These are phyloP conservation scores for Zaprionus tsacasi DNA, from an alignment of 1,140 invertebrate genomes.

Conservation along the genomic window DNA sequence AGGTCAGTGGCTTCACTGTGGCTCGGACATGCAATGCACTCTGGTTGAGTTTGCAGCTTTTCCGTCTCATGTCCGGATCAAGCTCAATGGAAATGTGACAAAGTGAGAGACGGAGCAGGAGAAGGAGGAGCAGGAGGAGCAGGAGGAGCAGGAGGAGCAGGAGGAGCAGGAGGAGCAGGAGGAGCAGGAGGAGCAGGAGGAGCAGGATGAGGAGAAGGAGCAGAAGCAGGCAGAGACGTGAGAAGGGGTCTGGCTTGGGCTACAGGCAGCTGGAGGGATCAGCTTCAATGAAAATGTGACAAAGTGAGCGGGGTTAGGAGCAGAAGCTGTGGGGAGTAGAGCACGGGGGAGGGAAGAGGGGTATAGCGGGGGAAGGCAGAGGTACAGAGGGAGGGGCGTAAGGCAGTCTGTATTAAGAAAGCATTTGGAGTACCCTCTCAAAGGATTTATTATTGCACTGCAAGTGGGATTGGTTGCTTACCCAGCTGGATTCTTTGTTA, in stretches of 20 bases:
- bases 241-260: background rate
- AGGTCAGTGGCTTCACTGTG: slow-evolving; percentile 34
- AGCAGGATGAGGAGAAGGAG: background rate
- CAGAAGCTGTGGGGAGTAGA: too few relatives aligned
- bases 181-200: background rate
- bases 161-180: background rate
- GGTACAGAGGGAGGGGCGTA: background rate
- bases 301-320: slow-evolving; percentile 13
- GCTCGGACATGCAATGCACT: slow-evolving; percentile 39
- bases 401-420: slow-evolving; percentile 46
- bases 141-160: background rate
- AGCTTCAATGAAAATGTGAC: slow-evolving; percentile 53
- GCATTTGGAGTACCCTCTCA: slow-evolving; percentile 54
- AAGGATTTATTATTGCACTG: slow-evolving; percentile 59
- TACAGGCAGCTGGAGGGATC: background rate
- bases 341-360: too few relatives aligned
- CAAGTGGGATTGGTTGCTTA: slow-evolving; percentile 25
- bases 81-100: slow-evolving; percentile 55
- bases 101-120: background rate
- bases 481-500: slow-evolving; percentile 3
- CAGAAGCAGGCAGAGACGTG: background rate
- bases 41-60: slow-evolving; percentile 27
- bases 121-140: background rate
- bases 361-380: background rate
- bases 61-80: slow-evolving; percentile 49